phyloP scores from a whole-genome alignment of 2,888 invertebrate genomes.

The Trachelus iudaicus region DNA sequence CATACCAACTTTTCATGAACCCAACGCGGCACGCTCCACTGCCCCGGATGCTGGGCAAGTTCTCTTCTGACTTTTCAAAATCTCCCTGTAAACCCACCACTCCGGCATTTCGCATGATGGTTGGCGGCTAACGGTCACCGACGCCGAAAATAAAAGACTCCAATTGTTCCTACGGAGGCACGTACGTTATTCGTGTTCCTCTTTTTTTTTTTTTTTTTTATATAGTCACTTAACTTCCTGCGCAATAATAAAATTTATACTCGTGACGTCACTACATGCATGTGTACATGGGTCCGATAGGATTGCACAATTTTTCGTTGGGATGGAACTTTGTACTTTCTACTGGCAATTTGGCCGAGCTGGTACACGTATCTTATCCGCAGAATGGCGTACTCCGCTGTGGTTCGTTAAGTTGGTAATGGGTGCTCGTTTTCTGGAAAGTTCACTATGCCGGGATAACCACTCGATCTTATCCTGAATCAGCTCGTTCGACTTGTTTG shows the following conservation, averaged over 20 bases:
- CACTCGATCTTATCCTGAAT: neutral
- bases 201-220: neutral
- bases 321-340: neutral
- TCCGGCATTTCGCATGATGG: neutral
- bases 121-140: neutral
- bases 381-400: neutral
- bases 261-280: neutral
- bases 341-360: neutral
- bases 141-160: neutral
- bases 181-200: neutral
- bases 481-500: neutral
- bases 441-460: neutral
- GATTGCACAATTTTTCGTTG: neutral
- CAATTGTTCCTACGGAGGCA: neutral
- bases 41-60: slow-evolving; percentile 13
- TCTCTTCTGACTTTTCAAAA: neutral
- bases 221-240: neutral
- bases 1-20: neutral
- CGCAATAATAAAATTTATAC: neutral
- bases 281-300: neutral
- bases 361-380: neutral
- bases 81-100: neutral
- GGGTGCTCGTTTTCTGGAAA: neutral
- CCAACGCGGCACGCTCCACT: slow-evolving; percentile 19
- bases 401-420: neutral